These are phyloP conservation scores for Centruroides sculpturatus DNA, from an alignment of 1,140 invertebrate species.

Conservation along the genomic window DNA sequence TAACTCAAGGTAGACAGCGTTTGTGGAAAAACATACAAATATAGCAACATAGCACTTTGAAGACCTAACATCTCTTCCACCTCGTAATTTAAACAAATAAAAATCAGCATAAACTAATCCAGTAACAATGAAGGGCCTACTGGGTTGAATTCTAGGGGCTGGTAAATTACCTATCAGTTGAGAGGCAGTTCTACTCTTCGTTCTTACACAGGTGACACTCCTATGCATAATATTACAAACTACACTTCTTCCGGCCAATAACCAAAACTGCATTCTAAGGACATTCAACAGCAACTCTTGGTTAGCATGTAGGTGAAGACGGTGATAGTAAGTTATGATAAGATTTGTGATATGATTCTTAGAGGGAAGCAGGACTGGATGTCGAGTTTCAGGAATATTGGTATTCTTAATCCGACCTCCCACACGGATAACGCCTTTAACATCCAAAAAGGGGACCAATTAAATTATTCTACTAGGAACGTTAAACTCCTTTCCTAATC, in stretches of 20 bases:
- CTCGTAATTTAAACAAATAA: background rate
- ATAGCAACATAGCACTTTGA: constrained; percentile 9
- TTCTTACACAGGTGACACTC: background rate
- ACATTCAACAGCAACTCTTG: constrained; percentile 20
- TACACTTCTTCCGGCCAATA: background rate
- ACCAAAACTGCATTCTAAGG: constrained; percentile 5
- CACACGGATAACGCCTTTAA: too few relatives aligned
- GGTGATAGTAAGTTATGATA: constrained; percentile 25
- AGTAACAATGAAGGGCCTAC: background rate
- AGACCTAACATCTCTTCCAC: background rate
- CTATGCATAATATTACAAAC: background rate
- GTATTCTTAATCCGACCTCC: too few relatives aligned
- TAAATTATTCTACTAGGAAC: too few relatives aligned
- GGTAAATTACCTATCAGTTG: constrained; percentile 1
- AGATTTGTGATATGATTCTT: constrained; percentile 20
- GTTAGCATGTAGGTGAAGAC: constrained; percentile 23
- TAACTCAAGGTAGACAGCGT: constrained; percentile 20
- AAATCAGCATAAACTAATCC: constrained; percentile 1
- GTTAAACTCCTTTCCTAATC: too few relatives aligned
- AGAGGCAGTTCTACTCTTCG: background rate
- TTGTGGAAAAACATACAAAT: constrained; percentile 15
- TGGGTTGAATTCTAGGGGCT: background rate
- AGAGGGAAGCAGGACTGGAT: background rate
- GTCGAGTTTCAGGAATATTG: too few relatives aligned
- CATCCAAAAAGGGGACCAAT: too few relatives aligned